Evolutionary conservation across 2,888 invertebrate genomes (phyloP).

Genomic region (Neocrepidodera transversa): DNA sequence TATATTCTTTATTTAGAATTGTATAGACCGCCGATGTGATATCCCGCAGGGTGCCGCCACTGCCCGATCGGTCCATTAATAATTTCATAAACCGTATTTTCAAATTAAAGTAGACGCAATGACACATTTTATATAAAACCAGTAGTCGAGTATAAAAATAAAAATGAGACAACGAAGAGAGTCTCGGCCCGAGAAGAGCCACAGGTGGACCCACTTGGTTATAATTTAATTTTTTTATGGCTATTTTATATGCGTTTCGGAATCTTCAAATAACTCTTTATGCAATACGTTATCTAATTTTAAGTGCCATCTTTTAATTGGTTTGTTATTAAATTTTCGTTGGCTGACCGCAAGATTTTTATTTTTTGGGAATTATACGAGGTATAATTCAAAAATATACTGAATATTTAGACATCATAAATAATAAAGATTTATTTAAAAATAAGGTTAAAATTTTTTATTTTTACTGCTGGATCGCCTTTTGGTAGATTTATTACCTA

Average conservation of each 20-base stretch:
- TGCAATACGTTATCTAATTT: slow-evolving; percentile 48
- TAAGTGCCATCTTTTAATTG: slow-evolving; percentile 39
- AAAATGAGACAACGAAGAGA: slow-evolving; percentile 47
- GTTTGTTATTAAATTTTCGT: slow-evolving; percentile 32
- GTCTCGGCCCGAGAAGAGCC: slow-evolving; percentile 37
- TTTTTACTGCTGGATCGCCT: too few relatives aligned
- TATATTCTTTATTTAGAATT: too few relatives aligned
- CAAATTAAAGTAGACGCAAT: slow-evolving; percentile 59
- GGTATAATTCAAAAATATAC: too few relatives aligned
- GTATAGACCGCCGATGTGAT: too few relatives aligned
- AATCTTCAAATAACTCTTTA: slow-evolving; percentile 49
- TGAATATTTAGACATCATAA: too few relatives aligned
- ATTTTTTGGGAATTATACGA: too few relatives aligned
- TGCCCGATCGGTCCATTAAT: slow-evolving; percentile 40
- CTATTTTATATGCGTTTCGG: slow-evolving; percentile 51
- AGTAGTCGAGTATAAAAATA: slow-evolving; percentile 58
- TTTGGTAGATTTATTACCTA: too few relatives aligned
- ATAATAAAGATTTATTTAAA: too few relatives aligned
- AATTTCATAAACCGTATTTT: slow-evolving; percentile 57
- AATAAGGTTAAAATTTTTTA: too few relatives aligned
- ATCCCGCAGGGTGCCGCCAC: slow-evolving; percentile 23
- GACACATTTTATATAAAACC: slow-evolving; percentile 60
- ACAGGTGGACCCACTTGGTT: slow-evolving; percentile 49
- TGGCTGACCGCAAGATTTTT: background rate
- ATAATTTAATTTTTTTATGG: slow-evolving; percentile 51